A percentile compares a stretch with the other conserved stretches of the same genome.
Conservation (phyloP, 2,113 vertebrate species). For the Zootoca vivipara region DNA sequence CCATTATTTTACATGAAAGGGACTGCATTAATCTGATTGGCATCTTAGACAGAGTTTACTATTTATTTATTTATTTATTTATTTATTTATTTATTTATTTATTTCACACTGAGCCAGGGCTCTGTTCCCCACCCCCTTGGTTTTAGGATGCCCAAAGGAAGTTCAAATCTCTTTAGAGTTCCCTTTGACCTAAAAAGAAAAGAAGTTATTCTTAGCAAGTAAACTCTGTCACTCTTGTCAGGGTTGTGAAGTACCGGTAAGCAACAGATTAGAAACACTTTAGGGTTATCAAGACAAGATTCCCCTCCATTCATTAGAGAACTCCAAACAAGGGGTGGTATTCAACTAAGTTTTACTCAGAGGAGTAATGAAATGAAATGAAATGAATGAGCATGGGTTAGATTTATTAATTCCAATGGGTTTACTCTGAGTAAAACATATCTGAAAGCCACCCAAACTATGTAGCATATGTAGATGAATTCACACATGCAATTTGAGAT, state of each 20-base stretch:
- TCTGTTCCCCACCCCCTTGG: background rate
- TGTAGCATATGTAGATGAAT: background rate
- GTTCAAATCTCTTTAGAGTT: background rate
- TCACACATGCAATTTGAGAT: background rate
- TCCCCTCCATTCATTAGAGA: background rate
- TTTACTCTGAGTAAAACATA: too few species aligned
- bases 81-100: background rate
- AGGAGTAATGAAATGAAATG: too few species aligned
- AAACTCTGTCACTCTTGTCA: background rate
- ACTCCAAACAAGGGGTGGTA: background rate
- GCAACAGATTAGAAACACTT: background rate
- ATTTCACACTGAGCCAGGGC: conserved; percentile 14
- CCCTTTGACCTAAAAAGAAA: conserved; percentile 18
- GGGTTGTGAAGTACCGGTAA: background rate
- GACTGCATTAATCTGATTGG: conserved; percentile 13
- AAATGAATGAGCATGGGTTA: too few species aligned
- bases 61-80: conserved; percentile 1
- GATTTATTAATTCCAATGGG: too few species aligned
- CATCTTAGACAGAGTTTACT: background rate
- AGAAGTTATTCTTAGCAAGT: conserved; percentile 5
- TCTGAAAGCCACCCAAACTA: too few species aligned
- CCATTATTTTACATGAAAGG: conserved; percentile 33
- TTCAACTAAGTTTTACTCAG: too few species aligned
- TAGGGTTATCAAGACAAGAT: conserved; percentile 11
- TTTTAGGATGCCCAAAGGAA: conserved; percentile 3